Conservation (phyloP, 2,888 invertebrate genomes). For the Thyatira batis region DNA sequence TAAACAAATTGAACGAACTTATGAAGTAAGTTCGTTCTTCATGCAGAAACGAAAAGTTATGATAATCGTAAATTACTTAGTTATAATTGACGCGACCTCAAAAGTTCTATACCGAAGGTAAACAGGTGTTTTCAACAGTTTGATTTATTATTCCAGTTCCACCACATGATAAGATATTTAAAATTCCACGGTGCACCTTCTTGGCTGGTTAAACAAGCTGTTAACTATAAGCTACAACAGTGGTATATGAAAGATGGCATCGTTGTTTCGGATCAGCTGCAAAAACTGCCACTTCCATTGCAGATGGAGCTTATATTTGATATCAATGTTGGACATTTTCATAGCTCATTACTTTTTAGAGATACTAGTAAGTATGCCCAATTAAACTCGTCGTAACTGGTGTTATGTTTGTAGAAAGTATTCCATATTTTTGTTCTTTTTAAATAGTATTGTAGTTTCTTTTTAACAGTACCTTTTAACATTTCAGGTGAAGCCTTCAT, state of each 20-base stretch:
- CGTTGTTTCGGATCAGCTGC: slow-evolving; percentile 50
- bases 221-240: slow-evolving; percentile 59
- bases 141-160: slow-evolving; percentile 46
- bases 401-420: no score
- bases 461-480: no score
- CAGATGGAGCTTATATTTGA: slow-evolving; percentile 77
- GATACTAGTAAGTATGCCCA: slow-evolving; percentile 52
- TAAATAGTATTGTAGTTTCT: slow-evolving; percentile 18
- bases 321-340: slow-evolving; percentile 69
- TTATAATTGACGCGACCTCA: neutral
- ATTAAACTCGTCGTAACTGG: slow-evolving; percentile 3
- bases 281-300: slow-evolving; percentile 60
- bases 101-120: no score
- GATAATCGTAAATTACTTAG: slow-evolving; percentile 1
- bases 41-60: no score
- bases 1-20: no score
- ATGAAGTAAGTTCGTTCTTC: no score
- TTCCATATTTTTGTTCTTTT: no score
- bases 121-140: neutral
- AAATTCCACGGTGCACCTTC: slow-evolving; percentile 53
- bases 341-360: slow-evolving; percentile 63
- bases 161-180: slow-evolving; percentile 65
- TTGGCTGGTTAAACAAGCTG: slow-evolving; percentile 54
- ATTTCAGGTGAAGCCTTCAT: slow-evolving; percentile 65
- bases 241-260: slow-evolving; percentile 74